Percentiles rank a stretch among this genome's conserved stretches.
These are phyloP conservation scores for Leptura quadrifasciata DNA, from an alignment of 2,888 invertebrate species.

Conservation along the genomic window DNA sequence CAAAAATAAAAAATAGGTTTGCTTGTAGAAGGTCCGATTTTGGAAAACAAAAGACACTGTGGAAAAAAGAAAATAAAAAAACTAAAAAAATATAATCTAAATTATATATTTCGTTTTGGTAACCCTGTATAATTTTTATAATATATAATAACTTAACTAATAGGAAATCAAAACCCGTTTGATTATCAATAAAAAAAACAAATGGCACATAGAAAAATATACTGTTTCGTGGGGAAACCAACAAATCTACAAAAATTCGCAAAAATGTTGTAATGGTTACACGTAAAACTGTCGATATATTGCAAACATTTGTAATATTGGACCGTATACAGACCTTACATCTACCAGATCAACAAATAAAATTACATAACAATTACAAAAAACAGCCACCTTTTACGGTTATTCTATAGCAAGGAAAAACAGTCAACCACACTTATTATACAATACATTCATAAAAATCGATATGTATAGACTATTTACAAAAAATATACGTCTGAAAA, in stretches of 20 bases:
- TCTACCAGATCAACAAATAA: conserved; percentile 63
- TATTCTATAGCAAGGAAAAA: conserved; percentile 58
- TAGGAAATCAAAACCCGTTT: conserved; percentile 61
- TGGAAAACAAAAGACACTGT: conserved; percentile 41
- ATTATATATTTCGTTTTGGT: conserved; percentile 63
- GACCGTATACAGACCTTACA: conserved; percentile 56
- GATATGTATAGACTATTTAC: conserved; percentile 65
- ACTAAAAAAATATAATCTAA: conserved; percentile 56
- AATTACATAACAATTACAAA: conserved; percentile 65
- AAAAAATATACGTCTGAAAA: conserved; percentile 51
- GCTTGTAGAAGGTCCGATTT: conserved; percentile 19
- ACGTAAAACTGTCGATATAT: conserved; percentile 20
- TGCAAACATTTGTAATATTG: conserved; percentile 47
- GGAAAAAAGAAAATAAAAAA: conserved; percentile 42
- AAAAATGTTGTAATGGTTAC: not conserved
- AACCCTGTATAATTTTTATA: conserved; percentile 68
- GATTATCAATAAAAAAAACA: conserved; percentile 51
- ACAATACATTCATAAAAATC: conserved; percentile 59
- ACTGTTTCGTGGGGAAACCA: conserved; percentile 17
- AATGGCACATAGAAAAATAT: conserved; percentile 63
- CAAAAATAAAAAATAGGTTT: conserved; percentile 51
- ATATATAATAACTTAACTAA: conserved; percentile 59
- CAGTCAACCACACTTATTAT: conserved; percentile 66
- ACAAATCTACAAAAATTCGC: conserved; percentile 23
- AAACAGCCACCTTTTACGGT: conserved; percentile 70